Base-by-base conservation (phyloP, 2,797 vertebrate species). In the Spizella passerina region DNA sequence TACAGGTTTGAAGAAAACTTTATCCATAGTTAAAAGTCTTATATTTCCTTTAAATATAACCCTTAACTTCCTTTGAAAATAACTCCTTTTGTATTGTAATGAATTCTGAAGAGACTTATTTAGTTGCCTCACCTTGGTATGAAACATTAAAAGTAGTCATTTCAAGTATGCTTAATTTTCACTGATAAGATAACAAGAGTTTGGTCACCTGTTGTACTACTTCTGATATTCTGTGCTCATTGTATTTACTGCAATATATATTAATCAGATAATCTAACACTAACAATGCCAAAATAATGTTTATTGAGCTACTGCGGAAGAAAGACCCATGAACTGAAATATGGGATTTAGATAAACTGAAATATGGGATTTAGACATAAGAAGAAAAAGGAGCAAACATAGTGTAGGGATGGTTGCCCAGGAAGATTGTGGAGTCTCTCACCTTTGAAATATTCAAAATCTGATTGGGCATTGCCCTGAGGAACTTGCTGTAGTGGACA, bases 321-420 rank as follows among this genome's bases (percentile, higher is more conserved):
- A 38, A 41, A 41, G 21, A 71, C 21, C 22, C 47, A 53, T 15
- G 43, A 72, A 34, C 9, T 68, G 14, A 72, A 63, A 44, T 49
- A 43, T 7, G 5, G 2, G 3, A 20, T 66, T 77, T 39, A 71
- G 10, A 34, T 3, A 11, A 72, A 34, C 8, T 68, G 12, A 72
- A 63, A 44, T 49, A 43, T 6, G 5, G 2, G 3, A 20, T 66
- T 77, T 39, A 71, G 10, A 34, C 3, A 7, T 10, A 44, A 68
- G 34, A 66, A 46, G 14, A 75, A 59, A 82, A 79, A 26, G 3
- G 21, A 59, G 8, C 6, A 10, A 12, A 50, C 49, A 15, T 30
- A 41, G 2, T 21, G 4, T 47, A 12, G 53, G 10, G 10, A 7
- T 63, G 4, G 6, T 24, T 72, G 5, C 2, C 4, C 5, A 4